Evolutionary conservation across 2,113 vertebrate species (phyloP).

Genomic region (Apus apus): DNA sequence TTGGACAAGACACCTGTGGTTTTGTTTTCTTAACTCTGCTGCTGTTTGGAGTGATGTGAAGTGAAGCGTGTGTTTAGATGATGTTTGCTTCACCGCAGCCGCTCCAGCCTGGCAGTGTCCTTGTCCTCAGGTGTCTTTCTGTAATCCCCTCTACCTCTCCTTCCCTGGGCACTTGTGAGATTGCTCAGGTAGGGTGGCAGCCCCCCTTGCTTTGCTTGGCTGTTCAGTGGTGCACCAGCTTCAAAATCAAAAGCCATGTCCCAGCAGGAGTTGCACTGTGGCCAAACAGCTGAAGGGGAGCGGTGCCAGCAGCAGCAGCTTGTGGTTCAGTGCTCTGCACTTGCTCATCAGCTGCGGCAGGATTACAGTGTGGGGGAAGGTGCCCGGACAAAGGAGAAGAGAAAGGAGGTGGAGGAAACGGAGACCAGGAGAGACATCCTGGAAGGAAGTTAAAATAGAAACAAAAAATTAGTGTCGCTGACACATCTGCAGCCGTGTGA

Average conservation of each 20-base stretch:
- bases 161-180: not conserved
- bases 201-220: rapidly evolving
- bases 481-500: constrained; percentile 22
- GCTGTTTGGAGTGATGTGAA: not conserved
- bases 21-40: not conserved
- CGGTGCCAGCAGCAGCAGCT: constrained; percentile 26
- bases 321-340: not conserved
- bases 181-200: not conserved
- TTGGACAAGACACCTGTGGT: not conserved
- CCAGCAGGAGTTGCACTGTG: not conserved
- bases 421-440: constrained; percentile 11
- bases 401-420: constrained; percentile 38
- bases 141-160: not conserved
- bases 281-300: constrained; percentile 53
- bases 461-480: not conserved
- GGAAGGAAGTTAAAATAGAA: constrained; percentile 32
- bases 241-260: not conserved
- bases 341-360: not conserved
- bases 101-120: not conserved
- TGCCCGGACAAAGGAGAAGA: constrained; percentile 29
- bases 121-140: not conserved
- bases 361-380: constrained; percentile 5
- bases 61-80: not conserved
- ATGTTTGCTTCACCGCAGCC: not conserved
- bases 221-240: not conserved